These are phyloP conservation scores for Drosophila flavopinicola DNA, from an alignment of 2,888 invertebrate species.

Conservation along the genomic window DNA sequence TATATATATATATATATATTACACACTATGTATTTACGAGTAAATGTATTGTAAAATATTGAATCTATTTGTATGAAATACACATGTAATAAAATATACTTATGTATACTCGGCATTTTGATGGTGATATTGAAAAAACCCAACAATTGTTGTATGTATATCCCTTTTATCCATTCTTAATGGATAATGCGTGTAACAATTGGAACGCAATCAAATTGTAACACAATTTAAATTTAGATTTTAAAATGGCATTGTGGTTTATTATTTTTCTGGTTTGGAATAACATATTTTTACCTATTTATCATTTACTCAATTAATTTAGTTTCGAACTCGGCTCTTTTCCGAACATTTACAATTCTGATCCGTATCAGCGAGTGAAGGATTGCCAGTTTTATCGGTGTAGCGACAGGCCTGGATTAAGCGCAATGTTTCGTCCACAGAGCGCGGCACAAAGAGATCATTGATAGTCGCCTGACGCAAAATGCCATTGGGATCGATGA, in stretches of 20 bases:
- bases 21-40: conserved; percentile 61
- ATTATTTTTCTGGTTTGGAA: too few relatives aligned
- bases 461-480: conserved; percentile 23
- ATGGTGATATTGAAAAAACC: conserved; percentile 46
- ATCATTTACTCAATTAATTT: neutral
- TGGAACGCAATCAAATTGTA: too few relatives aligned
- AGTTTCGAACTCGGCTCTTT: neutral
- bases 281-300: neutral
- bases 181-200: too few relatives aligned
- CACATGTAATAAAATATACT: conserved; percentile 65
- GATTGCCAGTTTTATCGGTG: conserved; percentile 5
- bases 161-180: too few relatives aligned
- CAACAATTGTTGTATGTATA: neutral
- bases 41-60: conserved; percentile 77
- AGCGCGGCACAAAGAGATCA: conserved; percentile 18
- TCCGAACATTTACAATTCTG: neutral
- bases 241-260: neutral
- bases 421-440: conserved; percentile 25
- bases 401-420: conserved; percentile 15
- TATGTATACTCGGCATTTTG: conserved; percentile 50
- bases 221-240: neutral
- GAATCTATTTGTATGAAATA: conserved; percentile 80
- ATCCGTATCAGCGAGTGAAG: too few relatives aligned
- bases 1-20: conserved; percentile 44
- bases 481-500: conserved; percentile 20